Conservation (phyloP, 2,888 invertebrate genomes). For the Cerceris ruficornis region DNA sequence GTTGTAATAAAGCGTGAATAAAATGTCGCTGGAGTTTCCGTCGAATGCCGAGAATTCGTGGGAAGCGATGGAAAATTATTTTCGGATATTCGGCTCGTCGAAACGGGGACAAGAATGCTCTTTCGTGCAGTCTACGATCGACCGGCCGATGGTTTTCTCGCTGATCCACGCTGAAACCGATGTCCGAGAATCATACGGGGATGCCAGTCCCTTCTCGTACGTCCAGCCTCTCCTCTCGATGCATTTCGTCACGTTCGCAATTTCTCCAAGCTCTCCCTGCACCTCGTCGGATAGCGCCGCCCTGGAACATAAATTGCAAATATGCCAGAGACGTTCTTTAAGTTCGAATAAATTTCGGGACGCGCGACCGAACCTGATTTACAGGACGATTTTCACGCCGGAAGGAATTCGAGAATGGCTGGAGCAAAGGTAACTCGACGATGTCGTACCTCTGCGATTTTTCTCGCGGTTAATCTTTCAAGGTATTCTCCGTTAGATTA, state of each 20-base stretch:
- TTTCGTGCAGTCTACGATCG: constrained; percentile 3
- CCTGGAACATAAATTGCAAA: constrained; percentile 55
- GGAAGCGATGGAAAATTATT: constrained; percentile 30
- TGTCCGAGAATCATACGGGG: constrained; percentile 9
- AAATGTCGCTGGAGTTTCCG: not conserved
- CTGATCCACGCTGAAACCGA: constrained; percentile 23
- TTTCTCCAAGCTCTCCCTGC: constrained; percentile 18
- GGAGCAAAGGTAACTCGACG: not conserved
- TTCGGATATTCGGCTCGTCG: constrained; percentile 27
- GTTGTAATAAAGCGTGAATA: not conserved
- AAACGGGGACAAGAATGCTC: constrained; percentile 29
- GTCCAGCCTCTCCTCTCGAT: not conserved
- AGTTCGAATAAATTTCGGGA: constrained; percentile 18
- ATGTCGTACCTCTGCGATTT: not conserved
- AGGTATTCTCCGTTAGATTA: no score
- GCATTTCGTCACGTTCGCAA: constrained; percentile 47
- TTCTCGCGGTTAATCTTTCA: no score
- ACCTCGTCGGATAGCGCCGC: not conserved
- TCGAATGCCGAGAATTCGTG: not conserved
- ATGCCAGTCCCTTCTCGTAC: constrained; percentile 13
- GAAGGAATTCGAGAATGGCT: not conserved
- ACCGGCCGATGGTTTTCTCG: constrained; percentile 9
- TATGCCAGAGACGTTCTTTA: constrained; percentile 9
- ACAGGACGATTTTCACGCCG: not conserved
- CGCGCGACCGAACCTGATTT: not conserved